Base-by-base conservation (phyloP, 2,113 vertebrate genomes). In the Anolis carolinensis region DNA sequence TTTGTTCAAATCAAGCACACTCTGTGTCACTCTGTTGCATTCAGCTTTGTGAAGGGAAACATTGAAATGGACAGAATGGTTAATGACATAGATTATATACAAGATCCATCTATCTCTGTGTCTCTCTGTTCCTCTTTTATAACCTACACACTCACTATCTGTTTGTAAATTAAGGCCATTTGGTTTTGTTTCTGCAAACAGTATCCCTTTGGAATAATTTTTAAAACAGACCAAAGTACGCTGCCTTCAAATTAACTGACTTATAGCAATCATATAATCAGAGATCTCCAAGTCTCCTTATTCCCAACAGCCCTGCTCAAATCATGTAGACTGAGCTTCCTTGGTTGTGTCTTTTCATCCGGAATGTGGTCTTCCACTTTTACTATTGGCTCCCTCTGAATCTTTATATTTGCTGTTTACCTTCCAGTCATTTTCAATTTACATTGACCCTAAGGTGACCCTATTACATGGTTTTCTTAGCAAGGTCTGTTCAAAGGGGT, bases 1-100 rank as follows among this genome's bases (percentile, higher is more conserved):
- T 92, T 92, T 92, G 86, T 87, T 90, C 90, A 18, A 65, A 16
- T 90, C 93, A 91, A 83, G 78, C 90, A 92, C 87, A 32, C 81
- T 59, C 68, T 52, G 79, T 93, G 92, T 80, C 90, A n/a, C 85
- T 87, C 82, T 82, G 86, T 91, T 83, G 90, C 88, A 25, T 0
- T 36, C 0, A 1, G 86, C 91, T 91, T 44, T 89, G 87, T 81
- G 7, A 82, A 5, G 87, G 82, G 85, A 55, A 90, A 25, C 34
- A 91, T 75, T 44, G 0, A 0, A 79, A 50, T 0, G 85, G 70
- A 71, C 0, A 7, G 79, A 89, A 87, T 44, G 91, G 91, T 81
- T 52, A 0, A n/a, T 1, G 1, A 13, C 0, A 3, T 36, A 0
- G 0, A 79, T 83, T 82, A 88, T 75, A 89, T 25, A 4, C 0